Evolutionary conservation across 2,888 invertebrate species (phyloP).

Genomic region (Euspilapteryx auroguttella): DNA sequence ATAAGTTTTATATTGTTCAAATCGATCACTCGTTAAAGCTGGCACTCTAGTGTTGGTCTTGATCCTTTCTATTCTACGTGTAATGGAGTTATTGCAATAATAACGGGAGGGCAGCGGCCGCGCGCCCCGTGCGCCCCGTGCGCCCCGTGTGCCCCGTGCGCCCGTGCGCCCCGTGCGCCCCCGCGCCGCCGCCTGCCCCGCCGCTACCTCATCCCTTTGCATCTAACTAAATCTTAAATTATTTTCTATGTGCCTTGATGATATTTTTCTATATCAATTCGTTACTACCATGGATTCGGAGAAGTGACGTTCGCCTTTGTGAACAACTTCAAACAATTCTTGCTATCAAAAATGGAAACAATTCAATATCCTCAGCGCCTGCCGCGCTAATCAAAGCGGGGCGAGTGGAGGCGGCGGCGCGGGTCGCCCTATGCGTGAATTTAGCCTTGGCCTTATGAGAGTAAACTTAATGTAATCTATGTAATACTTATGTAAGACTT

Average conservation of each 20-base stretch:
- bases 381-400: too few relatives aligned
- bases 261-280: conserved; percentile 5
- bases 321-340: background rate
- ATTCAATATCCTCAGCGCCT: background rate
- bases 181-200: conserved; percentile 13
- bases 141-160: conserved; percentile 10
- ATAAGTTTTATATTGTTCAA: conserved; percentile 50
- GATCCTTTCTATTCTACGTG: conserved; percentile 31
- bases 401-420: too few relatives aligned
- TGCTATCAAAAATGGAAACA: conserved; percentile 1
- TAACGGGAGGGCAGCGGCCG: too few relatives aligned
- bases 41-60: conserved; percentile 59
- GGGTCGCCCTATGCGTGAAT: conserved; percentile 34
- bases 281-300: conserved; percentile 1
- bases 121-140: conserved; percentile 10
- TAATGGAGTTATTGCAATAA: conserved; percentile 37
- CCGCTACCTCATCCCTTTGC: conserved; percentile 3
- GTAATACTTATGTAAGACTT: conserved; percentile 32
- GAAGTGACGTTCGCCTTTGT: conserved; percentile 2
- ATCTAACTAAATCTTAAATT: too few relatives aligned
- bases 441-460: conserved; percentile 63
- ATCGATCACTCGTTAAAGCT: conserved; percentile 60
- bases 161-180: conserved; percentile 16
- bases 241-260: conserved; percentile 45
- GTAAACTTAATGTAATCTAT: conserved; percentile 50